Evolutionary conservation across 2,888 invertebrate species (phyloP).

Genomic region (Rhamnusium bicolor): DNA sequence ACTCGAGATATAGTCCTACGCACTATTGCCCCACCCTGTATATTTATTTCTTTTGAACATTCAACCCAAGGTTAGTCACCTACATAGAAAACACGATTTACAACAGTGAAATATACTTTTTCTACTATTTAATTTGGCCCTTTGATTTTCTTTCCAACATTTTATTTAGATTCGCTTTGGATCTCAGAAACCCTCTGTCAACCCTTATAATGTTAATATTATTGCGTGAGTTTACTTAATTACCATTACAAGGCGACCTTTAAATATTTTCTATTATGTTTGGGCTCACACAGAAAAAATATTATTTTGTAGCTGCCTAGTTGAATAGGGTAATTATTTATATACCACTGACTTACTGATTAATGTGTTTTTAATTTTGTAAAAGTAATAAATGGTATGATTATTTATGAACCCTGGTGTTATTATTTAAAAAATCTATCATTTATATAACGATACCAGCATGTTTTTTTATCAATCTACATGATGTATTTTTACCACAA

Average conservation of each 20-base stretch:
- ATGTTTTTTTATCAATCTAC: background rate
- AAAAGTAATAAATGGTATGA: background rate
- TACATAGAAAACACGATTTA: background rate
- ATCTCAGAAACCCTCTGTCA: conserved; percentile 7
- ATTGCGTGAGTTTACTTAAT: conserved; percentile 30
- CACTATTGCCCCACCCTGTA: no score
- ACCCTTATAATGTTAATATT: conserved; percentile 31
- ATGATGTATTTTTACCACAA: background rate
- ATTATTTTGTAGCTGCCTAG: background rate
- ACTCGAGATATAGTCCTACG: no score
- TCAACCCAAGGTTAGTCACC: background rate
- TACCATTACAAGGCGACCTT: conserved; percentile 27
- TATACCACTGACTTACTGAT: conserved; percentile 14
- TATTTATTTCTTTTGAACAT: background rate
- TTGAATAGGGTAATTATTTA: conserved; percentile 28
- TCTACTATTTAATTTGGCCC: background rate
- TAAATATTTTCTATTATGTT: conserved; percentile 11
- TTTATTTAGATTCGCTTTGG: background rate
- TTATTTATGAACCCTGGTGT: background rate
- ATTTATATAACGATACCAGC: background rate
- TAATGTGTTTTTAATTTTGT: conserved; percentile 23
- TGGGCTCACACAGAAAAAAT: background rate
- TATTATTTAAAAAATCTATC: background rate
- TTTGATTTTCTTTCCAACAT: background rate
- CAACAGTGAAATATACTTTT: background rate